These are phyloP conservation scores for Cliona cf. orientalis DNA, from an alignment of 37 sponge, comb jelly and placozoan genomes.

Conservation along the genomic window DNA sequence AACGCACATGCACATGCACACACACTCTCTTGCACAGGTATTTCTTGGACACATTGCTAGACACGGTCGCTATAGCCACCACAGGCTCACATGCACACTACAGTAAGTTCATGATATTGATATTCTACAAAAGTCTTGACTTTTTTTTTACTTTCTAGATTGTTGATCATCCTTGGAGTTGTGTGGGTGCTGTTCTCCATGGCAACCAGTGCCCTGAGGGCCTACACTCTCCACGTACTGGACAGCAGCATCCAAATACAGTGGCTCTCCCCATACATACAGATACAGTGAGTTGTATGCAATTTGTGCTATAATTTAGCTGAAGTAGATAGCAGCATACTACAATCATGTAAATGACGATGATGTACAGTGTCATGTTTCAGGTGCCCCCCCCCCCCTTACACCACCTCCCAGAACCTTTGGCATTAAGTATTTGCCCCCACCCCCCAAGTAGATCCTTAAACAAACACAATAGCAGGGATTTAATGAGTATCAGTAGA, in stretches of 20 bases:
- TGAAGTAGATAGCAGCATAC: too few relatives aligned
- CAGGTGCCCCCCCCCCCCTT: too few relatives aligned
- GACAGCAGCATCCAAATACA: constrained; percentile 22
- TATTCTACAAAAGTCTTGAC: not conserved
- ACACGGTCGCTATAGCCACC: constrained; percentile 57
- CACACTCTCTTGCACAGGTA: constrained; percentile 28
- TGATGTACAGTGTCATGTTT: too few relatives aligned
- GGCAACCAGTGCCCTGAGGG: constrained; percentile 36
- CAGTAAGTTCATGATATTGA: constrained; percentile 25
- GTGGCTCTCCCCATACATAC: constrained; percentile 15
- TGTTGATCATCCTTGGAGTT: constrained; percentile 46
- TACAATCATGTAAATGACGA: too few relatives aligned
- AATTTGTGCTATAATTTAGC: too few relatives aligned
- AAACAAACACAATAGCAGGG: too few relatives aligned
- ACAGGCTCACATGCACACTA: constrained; percentile 57
- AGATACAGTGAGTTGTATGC: too few relatives aligned
- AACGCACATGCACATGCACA: not conserved
- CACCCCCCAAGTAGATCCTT: too few relatives aligned
- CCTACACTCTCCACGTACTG: constrained; percentile 52
- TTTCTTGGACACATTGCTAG: constrained; percentile 56
- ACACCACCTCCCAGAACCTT: not conserved
- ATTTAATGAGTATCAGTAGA: too few relatives aligned
- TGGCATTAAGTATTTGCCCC: too few relatives aligned
- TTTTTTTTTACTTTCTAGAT: constrained; percentile 22
- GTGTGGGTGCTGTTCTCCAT: constrained; percentile 66